Base-by-base conservation (phyloP, 2,113 vertebrate genomes). In the Planiliza haematocheilus region DNA sequence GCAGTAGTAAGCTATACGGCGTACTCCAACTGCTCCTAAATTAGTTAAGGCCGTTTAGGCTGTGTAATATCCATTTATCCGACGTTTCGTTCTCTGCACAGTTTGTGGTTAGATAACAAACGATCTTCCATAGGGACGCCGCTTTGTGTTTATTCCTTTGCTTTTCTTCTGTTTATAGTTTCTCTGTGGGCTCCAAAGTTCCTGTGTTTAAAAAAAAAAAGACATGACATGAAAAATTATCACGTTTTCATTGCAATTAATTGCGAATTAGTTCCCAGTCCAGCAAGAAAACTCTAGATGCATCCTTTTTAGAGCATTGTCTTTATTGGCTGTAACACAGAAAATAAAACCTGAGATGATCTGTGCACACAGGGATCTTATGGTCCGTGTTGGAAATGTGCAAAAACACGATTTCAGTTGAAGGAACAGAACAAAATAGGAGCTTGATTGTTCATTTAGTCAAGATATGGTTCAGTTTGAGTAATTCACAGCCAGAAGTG, bases 381-480 rank as follows among this genome's bases (percentile, higher is more conserved):
- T n/a, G n/a, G n/a, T n/a, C n/a, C n/a, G n/a, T n/a, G n/a, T n/a
- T n/a, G n/a, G n/a, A n/a, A n/a, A n/a, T n/a, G n/a, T n/a, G n/a
- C n/a, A n/a, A n/a, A n/a, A 7, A 18, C 20, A 52, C 14, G n/a
- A 6, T 30, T 52, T 52, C 37, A 18, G 7, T 12, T 17, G 38
- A 67, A n/a, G 20, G 39, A 56, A 56, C 12, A 24, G 4, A 37
- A 50, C 34, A 8, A 21, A 16, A 11, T n/a, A 48, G 41, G 10
- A 55, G 30, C 18, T 48, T 18, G n/a, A 17, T 10, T 69, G 52
- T 37, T 58, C 42, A 41, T 34, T 60, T n/a, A 43, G 10, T 34
- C 10, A 7, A 39, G 41, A n/a, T 6, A 16, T 18, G 16, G 20
- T 49, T 68, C 20, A 10, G 24, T 8, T 67, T 10, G 17, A 53